Evolutionary conservation across 2,113 vertebrate species (phyloP).

Genomic region (Corythaeola cristata): DNA sequence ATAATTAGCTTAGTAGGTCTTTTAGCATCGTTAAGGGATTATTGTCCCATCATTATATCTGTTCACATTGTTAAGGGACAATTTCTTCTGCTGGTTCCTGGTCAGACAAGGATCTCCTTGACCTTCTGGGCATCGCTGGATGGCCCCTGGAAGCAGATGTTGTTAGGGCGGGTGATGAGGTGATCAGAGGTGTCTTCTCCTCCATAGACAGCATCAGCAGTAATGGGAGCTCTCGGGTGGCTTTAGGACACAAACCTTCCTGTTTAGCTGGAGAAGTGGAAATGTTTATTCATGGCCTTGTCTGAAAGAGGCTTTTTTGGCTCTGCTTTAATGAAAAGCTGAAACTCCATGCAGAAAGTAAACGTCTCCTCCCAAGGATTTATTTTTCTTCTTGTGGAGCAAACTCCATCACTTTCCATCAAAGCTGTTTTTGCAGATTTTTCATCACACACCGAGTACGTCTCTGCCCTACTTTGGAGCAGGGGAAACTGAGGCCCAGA

Average conservation of each 20-base stretch:
- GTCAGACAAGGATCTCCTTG: not conserved
- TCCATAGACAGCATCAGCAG: not conserved
- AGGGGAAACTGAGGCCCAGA: slow-evolving; percentile 2
- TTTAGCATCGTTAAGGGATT: not conserved
- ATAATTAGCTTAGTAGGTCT: not conserved
- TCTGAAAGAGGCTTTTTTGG: not conserved
- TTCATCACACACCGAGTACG: not conserved
- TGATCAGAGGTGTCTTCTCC: not conserved
- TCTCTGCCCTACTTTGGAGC: not conserved
- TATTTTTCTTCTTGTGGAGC: not conserved
- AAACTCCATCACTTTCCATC: not conserved
- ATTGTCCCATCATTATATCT: not conserved
- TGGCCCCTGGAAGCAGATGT: not conserved
- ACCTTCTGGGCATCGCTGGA: not conserved
- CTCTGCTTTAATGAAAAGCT: not conserved
- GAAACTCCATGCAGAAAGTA: not conserved
- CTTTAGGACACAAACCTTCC: not conserved
- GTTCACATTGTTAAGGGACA: not conserved
- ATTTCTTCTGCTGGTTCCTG: not conserved
- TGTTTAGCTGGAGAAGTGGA: not conserved
- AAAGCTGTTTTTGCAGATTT: not conserved
- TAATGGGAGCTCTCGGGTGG: not conserved
- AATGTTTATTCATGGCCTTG: not conserved
- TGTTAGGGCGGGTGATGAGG: not conserved
- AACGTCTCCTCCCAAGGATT: not conserved